These are phyloP conservation scores for Smittia sp. DNA, from an alignment of 2,888 invertebrate genomes.

Conservation along the genomic window DNA sequence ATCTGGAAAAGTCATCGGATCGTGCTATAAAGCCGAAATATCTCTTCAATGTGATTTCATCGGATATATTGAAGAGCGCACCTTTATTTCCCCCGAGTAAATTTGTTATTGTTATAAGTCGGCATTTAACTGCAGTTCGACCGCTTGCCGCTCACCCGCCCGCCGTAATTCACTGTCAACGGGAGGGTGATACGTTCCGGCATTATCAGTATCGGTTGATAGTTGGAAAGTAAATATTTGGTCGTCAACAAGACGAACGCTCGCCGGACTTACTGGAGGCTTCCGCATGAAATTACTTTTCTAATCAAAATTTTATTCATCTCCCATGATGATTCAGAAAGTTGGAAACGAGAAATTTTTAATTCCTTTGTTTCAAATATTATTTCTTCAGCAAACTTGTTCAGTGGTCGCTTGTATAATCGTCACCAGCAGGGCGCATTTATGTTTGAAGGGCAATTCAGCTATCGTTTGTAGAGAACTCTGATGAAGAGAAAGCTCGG, in stretches of 20 bases:
- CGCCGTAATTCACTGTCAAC: not conserved
- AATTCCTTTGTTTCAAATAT: too few species aligned
- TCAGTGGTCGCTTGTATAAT: too few species aligned
- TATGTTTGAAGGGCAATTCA: too few species aligned
- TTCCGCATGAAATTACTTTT: too few species aligned
- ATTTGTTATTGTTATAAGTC: constrained; percentile 25
- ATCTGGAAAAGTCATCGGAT: constrained; percentile 41
- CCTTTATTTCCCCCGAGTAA: constrained; percentile 31
- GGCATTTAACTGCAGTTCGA: constrained; percentile 27
- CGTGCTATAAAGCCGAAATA: constrained; percentile 1
- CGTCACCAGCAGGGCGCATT: too few species aligned
- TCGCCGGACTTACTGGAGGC: not conserved
- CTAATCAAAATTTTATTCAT: too few species aligned
- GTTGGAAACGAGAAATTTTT: too few species aligned
- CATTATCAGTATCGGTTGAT: not conserved
- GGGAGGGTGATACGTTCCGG: not conserved
- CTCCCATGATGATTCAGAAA: too few species aligned
- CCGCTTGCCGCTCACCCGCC: not conserved
- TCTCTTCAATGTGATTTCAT: constrained; percentile 18
- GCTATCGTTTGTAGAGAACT: too few species aligned
- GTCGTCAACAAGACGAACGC: not conserved
- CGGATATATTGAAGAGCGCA: constrained; percentile 22
- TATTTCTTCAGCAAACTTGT: too few species aligned
- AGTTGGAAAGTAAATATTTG: constrained; percentile 5
- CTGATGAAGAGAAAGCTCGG: too few species aligned